These are phyloP conservation scores for Morpho achilles DNA, from an alignment of 2,888 invertebrate genomes.

Conservation along the genomic window DNA sequence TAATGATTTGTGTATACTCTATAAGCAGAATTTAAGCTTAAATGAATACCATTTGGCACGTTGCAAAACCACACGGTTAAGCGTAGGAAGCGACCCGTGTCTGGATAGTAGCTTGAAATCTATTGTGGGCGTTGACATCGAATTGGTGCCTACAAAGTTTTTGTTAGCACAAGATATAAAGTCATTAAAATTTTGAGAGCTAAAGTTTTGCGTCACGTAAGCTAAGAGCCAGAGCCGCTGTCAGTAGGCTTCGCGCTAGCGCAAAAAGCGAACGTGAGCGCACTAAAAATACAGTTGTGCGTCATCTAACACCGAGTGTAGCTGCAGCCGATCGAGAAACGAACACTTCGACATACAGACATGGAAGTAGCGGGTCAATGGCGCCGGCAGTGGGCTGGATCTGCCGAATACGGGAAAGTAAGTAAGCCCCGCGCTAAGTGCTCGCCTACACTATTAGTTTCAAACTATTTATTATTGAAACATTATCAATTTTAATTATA, in stretches of 20 bases:
- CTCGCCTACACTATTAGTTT: not conserved
- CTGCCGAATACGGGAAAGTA: conserved; percentile 75
- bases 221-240: conserved; percentile 27
- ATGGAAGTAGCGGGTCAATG: conserved; percentile 76
- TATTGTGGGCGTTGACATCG: conserved; percentile 67
- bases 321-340: conserved; percentile 62
- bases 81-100: conserved; percentile 59
- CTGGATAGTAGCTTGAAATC: conserved; percentile 47
- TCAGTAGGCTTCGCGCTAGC: conserved; percentile 62
- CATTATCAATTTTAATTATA: no score
- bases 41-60: conserved; percentile 25
- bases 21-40: not conserved
- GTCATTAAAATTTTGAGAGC: conserved; percentile 41
- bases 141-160: conserved; percentile 60
- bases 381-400: conserved; percentile 73
- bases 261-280: conserved; percentile 53
- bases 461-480: not conserved
- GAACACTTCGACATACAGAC: conserved; percentile 38
- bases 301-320: conserved; percentile 57
- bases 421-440: conserved; percentile 32
- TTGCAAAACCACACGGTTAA: conserved; percentile 37
- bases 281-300: conserved; percentile 44
- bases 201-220: conserved; percentile 37
- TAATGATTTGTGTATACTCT: no score
- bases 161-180: conserved; percentile 66